Conservation (phyloP, 2,113 vertebrate genomes). For the Syngnathus scovelli region DNA sequence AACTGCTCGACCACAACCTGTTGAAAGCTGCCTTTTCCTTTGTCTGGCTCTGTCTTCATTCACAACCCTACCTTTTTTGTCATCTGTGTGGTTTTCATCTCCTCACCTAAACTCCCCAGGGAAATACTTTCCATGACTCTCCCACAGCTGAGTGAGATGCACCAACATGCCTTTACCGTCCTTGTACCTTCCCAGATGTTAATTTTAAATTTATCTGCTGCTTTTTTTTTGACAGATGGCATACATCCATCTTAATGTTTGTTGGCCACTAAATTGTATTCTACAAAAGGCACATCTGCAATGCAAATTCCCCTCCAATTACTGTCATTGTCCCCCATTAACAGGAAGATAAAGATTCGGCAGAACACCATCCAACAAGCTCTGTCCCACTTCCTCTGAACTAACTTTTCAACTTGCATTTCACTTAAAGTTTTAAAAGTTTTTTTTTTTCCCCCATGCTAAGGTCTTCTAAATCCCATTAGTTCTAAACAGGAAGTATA, state of each 20-base stretch:
- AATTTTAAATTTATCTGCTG: conserved; percentile 47
- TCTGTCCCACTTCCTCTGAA: conserved; percentile 5
- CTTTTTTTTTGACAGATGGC: conserved; percentile 51
- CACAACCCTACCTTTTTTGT: background rate
- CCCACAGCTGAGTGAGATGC: conserved; percentile 20
- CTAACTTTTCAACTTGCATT: background rate
- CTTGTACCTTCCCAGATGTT: conserved; percentile 37
- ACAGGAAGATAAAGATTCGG: conserved; percentile 35
- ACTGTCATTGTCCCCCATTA: conserved; percentile 47
- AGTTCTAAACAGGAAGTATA: background rate
- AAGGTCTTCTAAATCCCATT: background rate
- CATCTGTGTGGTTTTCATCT: conserved; percentile 10
- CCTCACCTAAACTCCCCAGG: conserved; percentile 17
- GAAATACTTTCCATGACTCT: conserved; percentile 34
- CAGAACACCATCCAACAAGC: conserved; percentile 26
- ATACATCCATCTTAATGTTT: conserved; percentile 39
- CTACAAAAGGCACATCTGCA: conserved; percentile 56
- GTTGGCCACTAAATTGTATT: conserved; percentile 47
- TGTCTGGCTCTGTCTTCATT: conserved; percentile 4
- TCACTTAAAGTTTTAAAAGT: conserved; percentile 3
- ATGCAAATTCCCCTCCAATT: conserved; percentile 46
- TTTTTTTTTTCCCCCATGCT: conserved; percentile 6
- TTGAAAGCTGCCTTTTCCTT: background rate
- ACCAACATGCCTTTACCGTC: conserved; percentile 39
- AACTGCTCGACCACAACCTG: conserved; percentile 15